Evolutionary conservation across 2,888 invertebrate genomes (phyloP).

Genomic region (Aspidapion aeneum): DNA sequence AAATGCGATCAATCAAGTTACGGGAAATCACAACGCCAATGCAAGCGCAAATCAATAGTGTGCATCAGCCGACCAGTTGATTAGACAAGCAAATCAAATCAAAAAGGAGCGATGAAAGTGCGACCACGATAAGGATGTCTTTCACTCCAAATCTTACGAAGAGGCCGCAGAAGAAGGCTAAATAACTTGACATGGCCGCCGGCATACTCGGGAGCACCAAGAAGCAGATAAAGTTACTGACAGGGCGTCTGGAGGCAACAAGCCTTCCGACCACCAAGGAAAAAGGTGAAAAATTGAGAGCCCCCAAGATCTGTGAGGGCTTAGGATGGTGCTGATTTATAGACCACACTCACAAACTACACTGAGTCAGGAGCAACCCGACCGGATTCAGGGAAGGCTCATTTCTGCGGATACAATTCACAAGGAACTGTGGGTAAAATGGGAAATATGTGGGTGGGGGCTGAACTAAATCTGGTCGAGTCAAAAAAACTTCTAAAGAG

Average conservation of each 20-base stretch:
- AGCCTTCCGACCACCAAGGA: background rate
- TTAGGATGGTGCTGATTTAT: background rate
- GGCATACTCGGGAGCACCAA: too few relatives aligned
- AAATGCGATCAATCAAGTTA: background rate
- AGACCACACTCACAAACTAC: background rate
- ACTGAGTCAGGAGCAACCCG: background rate
- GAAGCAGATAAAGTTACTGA: too few relatives aligned
- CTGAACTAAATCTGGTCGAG: background rate
- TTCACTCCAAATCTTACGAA: background rate
- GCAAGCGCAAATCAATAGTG: background rate
- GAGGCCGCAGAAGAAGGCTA: background rate
- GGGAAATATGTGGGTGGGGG: background rate
- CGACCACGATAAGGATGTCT: background rate
- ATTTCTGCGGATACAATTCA: background rate
- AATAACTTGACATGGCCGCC: background rate
- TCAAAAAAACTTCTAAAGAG: background rate
- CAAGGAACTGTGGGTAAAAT: background rate
- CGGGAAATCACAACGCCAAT: background rate
- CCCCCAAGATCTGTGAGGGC: background rate
- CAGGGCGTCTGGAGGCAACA: background rate
- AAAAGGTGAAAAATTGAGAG: background rate
- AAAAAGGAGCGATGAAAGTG: background rate
- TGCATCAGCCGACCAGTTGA: background rate
- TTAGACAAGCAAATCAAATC: background rate
- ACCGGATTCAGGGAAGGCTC: background rate